Base-by-base conservation (phyloP, 2,113 vertebrate species). In the Podilymbus podiceps region DNA sequence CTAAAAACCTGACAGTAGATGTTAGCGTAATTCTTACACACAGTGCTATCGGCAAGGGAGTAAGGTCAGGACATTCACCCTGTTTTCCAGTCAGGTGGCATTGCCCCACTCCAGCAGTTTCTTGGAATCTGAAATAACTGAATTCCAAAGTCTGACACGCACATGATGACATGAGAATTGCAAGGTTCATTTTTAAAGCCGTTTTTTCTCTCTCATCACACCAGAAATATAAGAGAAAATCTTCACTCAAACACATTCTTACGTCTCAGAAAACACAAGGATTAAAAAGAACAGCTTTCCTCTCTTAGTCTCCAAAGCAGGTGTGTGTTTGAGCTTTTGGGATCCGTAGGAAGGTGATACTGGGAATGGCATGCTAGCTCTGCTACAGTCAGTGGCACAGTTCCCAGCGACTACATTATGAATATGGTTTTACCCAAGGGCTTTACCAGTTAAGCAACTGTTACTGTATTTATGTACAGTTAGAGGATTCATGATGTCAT, bases 361-460 rank as follows among this genome's bases (percentile, higher is more conserved):
- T 55, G 59, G 62, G 28, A 85, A 85, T 28, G 55, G 38, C 40
- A 72, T 49, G 21, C 10, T 64, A 53, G 22, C 24, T 90, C 33
- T 86, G 58, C 60, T 68, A 13, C 27, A 49, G 35, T 35, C 52
- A 78, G 62, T 55, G 55, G 30, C 74, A 82, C 20, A 40, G 44
- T 47, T 94, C 72, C 40, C n/a, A 53, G 47, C 11, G 42, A 14
- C 53, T 85, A 87, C 68, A 55, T 74, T 62, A 22, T 44, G 44
- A 81, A 86, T 50, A 56, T 21, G 56, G 31, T 78, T 96, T 93
- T 78, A 93, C 69, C 8, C 75, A 77, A 79, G 72, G 52, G 60
- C 35, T 94, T 96, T 94, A 73, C n/a, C n/a, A 78, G 73, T n/a
- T 56, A 82, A 78, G 24, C 67, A 91, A 90, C 69, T 68, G 11